Base-by-base conservation (phyloP, 2,113 vertebrate genomes). In the Cheirogaleus medius region DNA sequence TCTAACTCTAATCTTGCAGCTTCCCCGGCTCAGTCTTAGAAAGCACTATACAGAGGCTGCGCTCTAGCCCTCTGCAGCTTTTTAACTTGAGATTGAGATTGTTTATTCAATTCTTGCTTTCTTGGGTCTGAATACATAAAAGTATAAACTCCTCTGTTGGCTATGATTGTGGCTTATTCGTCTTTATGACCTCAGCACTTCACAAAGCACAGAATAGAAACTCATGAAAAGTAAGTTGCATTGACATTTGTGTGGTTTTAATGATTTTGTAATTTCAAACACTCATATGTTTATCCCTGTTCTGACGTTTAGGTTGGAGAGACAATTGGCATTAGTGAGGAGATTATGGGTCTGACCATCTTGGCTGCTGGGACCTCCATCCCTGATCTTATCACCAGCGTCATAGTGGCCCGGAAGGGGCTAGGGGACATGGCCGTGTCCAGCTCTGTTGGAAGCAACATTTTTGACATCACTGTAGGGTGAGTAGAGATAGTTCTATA, bases 401-500 rank as follows among this genome's bases (percentile, higher is more conserved):
- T 99, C 91, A 99, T 99, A 69, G 99, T 99, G 95, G 99, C 99
- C 97, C 99, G 99, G 95, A 99, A 99, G 97, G 99, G 99, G n/a
- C 99, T 99, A 34, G 99, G 99, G 1, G 99, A 99, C 81, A 99
- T 99, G 99, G 99, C 99, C 8, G 99, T 99, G 74, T 99, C 99
- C 98, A 99, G 99, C 98, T 99, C 99, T 56, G 99, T 99, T 58
- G 99, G 99, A 98, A 99, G 99, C 98, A 99, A 99, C 98, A 99
- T 99, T 98, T 99, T 99, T 98, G 99, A 99, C 99, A 99, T 99
- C 96, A 99, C 99, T 13, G 99, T 99, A 56, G 99, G 99, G 99
- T 99, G 98, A 99, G 99, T 99, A 91, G 25, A 77, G 32, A n/a
- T 29, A 25, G 5, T 39, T 78, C 37, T 58, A 4, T 12, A 83